These are phyloP conservation scores for Automeris io DNA, from an alignment of 2,888 invertebrate species.

Conservation along the genomic window DNA sequence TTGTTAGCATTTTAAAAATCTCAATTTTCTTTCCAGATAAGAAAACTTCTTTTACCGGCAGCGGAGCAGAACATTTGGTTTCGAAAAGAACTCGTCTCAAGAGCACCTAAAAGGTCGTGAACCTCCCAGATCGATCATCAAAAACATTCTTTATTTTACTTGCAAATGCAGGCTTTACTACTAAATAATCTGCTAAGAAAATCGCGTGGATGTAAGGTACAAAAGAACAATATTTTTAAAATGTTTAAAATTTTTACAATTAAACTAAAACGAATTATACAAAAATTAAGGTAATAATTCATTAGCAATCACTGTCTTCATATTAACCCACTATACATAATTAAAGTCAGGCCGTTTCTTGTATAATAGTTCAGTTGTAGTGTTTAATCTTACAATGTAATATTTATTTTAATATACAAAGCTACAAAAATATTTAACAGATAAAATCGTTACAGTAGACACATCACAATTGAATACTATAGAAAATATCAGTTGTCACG, in stretches of 20 bases:
- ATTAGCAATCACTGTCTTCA: too few relatives aligned
- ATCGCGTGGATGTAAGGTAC: too few relatives aligned
- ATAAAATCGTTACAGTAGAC: background rate
- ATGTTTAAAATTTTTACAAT: too few relatives aligned
- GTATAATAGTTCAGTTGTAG: too few relatives aligned
- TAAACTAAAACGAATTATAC: too few relatives aligned
- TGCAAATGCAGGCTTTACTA: slow-evolving; percentile 16
- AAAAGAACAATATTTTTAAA: too few relatives aligned
- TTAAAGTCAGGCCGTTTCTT: too few relatives aligned
- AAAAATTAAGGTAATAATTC: too few relatives aligned
- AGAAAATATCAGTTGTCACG: slow-evolving; percentile 39
- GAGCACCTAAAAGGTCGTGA: slow-evolving; percentile 46
- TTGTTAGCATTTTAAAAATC: background rate
- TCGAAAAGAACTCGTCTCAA: slow-evolving; percentile 31
- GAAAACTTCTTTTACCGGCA: slow-evolving; percentile 22
- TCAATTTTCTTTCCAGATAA: slow-evolving; percentile 26
- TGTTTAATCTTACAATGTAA: too few relatives aligned
- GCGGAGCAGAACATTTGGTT: slow-evolving; percentile 41
- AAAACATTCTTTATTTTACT: slow-evolving; percentile 15
- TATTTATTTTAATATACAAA: too few relatives aligned
- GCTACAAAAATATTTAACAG: too few relatives aligned
- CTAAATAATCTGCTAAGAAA: slow-evolving; percentile 12
- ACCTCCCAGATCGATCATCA: slow-evolving; percentile 28
- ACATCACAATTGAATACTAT: background rate
- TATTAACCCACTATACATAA: too few relatives aligned